Conservation (phyloP, 2,888 invertebrate species). For the Xestia xanthographa region DNA sequence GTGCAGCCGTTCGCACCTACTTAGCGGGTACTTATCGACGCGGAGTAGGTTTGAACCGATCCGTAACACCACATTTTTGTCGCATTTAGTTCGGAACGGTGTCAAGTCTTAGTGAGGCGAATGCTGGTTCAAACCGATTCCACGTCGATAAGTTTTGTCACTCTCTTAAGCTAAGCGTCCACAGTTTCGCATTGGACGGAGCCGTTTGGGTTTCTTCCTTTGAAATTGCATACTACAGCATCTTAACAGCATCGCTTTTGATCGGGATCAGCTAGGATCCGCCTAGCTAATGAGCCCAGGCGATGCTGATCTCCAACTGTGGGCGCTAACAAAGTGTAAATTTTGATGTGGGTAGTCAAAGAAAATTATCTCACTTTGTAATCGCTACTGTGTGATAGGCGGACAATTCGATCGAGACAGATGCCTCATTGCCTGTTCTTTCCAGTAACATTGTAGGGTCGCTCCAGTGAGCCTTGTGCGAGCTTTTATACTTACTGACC, state of each 20-base stretch:
- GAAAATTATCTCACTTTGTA: conserved; percentile 37
- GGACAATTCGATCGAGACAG: conserved; percentile 46
- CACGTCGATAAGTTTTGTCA: background rate
- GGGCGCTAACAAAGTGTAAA: background rate
- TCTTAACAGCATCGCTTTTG: background rate
- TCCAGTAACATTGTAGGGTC: conserved; percentile 69
- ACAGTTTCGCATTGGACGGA: background rate
- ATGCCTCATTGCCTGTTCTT: conserved; percentile 74
- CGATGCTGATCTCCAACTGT: background rate
- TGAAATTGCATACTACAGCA: background rate
- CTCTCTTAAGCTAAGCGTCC: background rate
- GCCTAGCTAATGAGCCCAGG: background rate
- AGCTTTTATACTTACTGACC: conserved; percentile 11
- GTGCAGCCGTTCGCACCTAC: conserved; percentile 27
- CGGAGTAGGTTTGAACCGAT: background rate
- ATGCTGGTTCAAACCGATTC: background rate
- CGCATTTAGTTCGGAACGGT: too few relatives aligned
- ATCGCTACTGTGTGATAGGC: conserved; percentile 60
- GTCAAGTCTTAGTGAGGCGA: too few relatives aligned
- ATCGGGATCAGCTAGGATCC: background rate
- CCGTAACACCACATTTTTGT: too few relatives aligned
- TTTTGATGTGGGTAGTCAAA: conserved; percentile 49
- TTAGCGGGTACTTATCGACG: background rate
- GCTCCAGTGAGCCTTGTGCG: conserved; percentile 10
- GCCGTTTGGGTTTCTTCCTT: background rate